Evolutionary conservation across 2,797 vertebrate species (phyloP).

Genomic region (Sitta carolinensis): DNA sequence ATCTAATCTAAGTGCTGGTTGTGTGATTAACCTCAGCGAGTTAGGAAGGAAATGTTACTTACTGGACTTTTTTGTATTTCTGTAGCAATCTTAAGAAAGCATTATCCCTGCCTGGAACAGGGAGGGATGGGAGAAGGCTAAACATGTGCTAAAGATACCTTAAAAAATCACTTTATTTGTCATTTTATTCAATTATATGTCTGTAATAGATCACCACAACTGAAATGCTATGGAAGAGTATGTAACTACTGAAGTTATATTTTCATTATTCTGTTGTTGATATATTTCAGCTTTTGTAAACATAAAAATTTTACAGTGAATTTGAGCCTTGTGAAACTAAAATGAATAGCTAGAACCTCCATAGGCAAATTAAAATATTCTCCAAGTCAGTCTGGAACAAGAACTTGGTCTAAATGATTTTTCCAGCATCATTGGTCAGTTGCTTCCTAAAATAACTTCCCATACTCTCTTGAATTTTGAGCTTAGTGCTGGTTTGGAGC

Average conservation of each 20-base stretch:
- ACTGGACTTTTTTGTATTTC: not conserved
- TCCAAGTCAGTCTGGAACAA: not conserved
- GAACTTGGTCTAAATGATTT: not conserved
- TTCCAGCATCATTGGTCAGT: not conserved
- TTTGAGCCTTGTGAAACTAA: not conserved
- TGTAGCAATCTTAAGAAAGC: not conserved
- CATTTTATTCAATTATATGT: accelerated
- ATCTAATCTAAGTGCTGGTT: not conserved
- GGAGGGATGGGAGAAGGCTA: not conserved
- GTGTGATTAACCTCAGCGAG: not conserved
- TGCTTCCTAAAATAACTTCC: not conserved
- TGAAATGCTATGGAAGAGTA: not conserved
- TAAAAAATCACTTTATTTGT: not conserved
- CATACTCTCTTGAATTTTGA: not conserved
- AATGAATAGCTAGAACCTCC: not conserved
- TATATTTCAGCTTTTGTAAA: not conserved
- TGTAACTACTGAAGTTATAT: not conserved
- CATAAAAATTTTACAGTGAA: not conserved
- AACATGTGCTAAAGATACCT: not conserved
- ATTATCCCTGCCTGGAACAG: not conserved
- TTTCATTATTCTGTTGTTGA: not conserved
- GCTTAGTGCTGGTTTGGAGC: not conserved
- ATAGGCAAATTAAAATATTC: not conserved
- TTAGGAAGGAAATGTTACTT: not conserved
- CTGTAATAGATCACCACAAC: not conserved